Percentiles rank a stretch among this genome's conserved stretches.
phyloP scores from a whole-genome alignment of 2,888 invertebrate species.

The Tetragnatha montana region DNA sequence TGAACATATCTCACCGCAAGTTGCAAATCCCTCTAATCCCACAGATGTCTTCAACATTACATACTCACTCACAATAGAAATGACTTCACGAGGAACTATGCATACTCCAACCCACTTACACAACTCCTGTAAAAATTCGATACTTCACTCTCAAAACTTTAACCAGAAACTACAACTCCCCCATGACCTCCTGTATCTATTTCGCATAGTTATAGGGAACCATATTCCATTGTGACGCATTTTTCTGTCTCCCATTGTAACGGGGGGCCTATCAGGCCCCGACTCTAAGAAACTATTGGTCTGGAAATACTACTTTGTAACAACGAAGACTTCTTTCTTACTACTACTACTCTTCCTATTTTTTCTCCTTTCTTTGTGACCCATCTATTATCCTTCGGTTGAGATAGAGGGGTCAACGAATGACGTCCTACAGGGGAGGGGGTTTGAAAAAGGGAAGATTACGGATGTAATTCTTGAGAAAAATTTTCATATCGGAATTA shows the following conservation, averaged over 20 bases:
- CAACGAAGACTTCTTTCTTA: slow-evolving; percentile 33
- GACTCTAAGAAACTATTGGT: slow-evolving; percentile 58
- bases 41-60: too few relatives aligned
- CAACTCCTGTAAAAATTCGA: background rate
- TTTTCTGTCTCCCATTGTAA: background rate
- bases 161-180: background rate
- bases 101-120: background rate
- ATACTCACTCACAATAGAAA: too few relatives aligned
- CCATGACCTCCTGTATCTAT: slow-evolving; percentile 2
- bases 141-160: background rate
- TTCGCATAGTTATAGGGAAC: slow-evolving; percentile 9
- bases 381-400: slow-evolving; percentile 22
- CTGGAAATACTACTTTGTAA: slow-evolving; percentile 55
- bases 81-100: too few relatives aligned
- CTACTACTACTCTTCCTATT: background rate
- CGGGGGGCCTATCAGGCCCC: slow-evolving; percentile 43
- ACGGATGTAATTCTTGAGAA: slow-evolving; percentile 32
- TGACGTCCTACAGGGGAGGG: slow-evolving; percentile 16
- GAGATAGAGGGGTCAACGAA: slow-evolving; percentile 49
- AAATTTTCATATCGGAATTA: slow-evolving; percentile 39
- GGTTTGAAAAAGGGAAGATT: slow-evolving; percentile 20
- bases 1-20: too few relatives aligned
- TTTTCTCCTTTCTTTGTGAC: slow-evolving; percentile 24
- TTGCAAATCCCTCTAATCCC: too few relatives aligned
- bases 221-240: slow-evolving; percentile 4